phyloP scores from a whole-genome alignment of 1,140 invertebrate species.

The Dreissena rostriformis region DNA sequence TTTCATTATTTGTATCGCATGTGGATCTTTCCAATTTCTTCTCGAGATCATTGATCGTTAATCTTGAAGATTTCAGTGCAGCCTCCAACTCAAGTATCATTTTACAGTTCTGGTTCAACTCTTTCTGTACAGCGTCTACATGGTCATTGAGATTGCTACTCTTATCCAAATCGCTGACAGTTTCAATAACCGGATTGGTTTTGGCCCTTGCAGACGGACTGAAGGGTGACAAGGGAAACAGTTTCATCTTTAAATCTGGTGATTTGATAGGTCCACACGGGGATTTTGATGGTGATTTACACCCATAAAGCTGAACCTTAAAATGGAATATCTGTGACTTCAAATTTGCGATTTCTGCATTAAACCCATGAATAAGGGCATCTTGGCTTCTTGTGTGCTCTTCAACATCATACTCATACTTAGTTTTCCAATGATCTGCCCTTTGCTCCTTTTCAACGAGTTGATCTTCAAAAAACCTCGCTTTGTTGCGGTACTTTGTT shows the following conservation, averaged over 20 bases:
- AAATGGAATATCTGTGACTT: conserved; percentile 41
- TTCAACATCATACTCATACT: conserved; percentile 26
- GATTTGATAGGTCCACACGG: conserved; percentile 28
- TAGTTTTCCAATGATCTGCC: conserved; percentile 13
- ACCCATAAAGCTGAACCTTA: conserved; percentile 36
- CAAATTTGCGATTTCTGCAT: conserved; percentile 44
- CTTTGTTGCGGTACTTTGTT: conserved; percentile 43
- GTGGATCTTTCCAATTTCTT: neutral
- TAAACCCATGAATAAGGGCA: conserved; percentile 52
- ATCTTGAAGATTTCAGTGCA: conserved; percentile 22
- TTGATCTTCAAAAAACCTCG: conserved; percentile 52
- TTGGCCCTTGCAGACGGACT: neutral
- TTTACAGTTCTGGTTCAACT: conserved; percentile 43
- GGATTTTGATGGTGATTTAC: conserved; percentile 34
- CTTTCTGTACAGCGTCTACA: conserved; percentile 27
- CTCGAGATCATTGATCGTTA: conserved; percentile 11
- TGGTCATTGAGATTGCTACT: conserved; percentile 36
- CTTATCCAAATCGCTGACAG: too few relatives aligned
- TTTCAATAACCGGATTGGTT: too few relatives aligned
- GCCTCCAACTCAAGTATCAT: conserved; percentile 41
- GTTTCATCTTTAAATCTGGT: conserved; percentile 30
- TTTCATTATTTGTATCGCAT: neutral
- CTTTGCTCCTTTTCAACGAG: conserved; percentile 38
- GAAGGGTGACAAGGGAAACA: conserved; percentile 40
- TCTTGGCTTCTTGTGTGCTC: conserved; percentile 37